Evolutionary conservation across 2,888 invertebrate species (phyloP).

Genomic region (Bimastos eiseni): DNA sequence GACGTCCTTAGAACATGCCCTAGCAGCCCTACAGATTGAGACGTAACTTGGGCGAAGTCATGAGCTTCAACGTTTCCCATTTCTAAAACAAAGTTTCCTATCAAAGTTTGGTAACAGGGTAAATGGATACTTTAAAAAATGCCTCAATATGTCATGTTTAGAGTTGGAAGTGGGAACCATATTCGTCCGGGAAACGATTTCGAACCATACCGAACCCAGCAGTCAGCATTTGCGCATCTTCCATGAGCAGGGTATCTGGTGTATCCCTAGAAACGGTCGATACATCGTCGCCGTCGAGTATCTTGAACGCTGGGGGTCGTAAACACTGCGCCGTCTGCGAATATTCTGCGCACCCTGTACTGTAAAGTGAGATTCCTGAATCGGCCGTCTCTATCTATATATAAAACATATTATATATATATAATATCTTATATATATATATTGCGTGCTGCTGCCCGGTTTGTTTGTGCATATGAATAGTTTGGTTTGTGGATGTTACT

Average conservation of each 20-base stretch:
- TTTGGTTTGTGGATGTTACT: slow-evolving; percentile 6
- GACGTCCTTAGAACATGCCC: too few species aligned
- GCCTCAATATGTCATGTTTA: background rate
- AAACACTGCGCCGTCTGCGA: background rate
- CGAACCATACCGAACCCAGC: background rate
- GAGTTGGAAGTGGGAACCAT: background rate
- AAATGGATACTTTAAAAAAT: background rate
- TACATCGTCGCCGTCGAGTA: background rate
- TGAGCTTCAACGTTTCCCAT: background rate
- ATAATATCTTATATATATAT: too few species aligned
- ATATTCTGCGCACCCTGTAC: background rate
- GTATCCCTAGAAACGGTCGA: background rate
- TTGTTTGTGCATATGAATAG: slow-evolving; percentile 6
- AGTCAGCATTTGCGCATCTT: background rate
- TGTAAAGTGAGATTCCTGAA: background rate
- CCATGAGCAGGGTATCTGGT: background rate
- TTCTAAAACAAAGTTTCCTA: background rate
- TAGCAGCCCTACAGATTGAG: too few species aligned
- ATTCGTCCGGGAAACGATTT: background rate
- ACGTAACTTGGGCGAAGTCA: too few species aligned
- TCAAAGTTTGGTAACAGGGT: background rate
- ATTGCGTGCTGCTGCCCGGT: background rate
- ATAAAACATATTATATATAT: too few species aligned
- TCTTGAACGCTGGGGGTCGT: background rate
- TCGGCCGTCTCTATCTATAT: too few species aligned